A percentile compares a stretch with the other conserved stretches of the same genome.
Conservation (phyloP, 2,888 invertebrate genomes). For the Helleia helle region DNA sequence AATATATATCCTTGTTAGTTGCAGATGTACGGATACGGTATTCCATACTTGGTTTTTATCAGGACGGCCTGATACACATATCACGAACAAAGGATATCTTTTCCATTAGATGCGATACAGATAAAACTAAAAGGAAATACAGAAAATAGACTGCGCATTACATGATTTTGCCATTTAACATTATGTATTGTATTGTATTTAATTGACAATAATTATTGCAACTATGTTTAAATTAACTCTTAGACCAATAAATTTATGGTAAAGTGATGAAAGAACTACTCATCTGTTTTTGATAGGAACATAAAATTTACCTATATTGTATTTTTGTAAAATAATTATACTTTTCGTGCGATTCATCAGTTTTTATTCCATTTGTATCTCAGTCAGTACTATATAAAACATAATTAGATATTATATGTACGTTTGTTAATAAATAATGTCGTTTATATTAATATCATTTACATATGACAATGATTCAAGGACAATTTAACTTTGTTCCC, state of each 20-base stretch:
- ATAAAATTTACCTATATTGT: too few species aligned
- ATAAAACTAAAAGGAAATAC: neutral
- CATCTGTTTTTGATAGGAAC: too few species aligned
- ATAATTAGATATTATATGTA: too few species aligned
- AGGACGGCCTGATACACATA: too few species aligned
- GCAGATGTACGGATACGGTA: constrained; percentile 1
- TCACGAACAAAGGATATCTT: constrained; percentile 8
- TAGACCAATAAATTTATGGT: too few species aligned
- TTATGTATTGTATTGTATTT: too few species aligned
- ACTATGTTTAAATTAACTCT: too few species aligned
- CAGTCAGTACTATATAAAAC: neutral
- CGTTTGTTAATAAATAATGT: constrained; percentile 1
- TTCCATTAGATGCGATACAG: constrained; percentile 3
- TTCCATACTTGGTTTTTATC: constrained; percentile 1
- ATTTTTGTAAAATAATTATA: too few species aligned
- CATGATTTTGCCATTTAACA: neutral
- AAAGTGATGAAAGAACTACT: too few species aligned
- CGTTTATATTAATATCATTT: neutral
- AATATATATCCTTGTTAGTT: neutral
- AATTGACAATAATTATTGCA: too few species aligned
- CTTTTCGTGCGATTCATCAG: too few species aligned
- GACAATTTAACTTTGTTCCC: neutral
- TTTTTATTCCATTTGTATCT: neutral
- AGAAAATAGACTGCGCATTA: neutral
- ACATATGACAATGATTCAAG: constrained; percentile 1